Base-by-base conservation (phyloP, 2,888 invertebrate genomes). In the Mythimna lalbum region DNA sequence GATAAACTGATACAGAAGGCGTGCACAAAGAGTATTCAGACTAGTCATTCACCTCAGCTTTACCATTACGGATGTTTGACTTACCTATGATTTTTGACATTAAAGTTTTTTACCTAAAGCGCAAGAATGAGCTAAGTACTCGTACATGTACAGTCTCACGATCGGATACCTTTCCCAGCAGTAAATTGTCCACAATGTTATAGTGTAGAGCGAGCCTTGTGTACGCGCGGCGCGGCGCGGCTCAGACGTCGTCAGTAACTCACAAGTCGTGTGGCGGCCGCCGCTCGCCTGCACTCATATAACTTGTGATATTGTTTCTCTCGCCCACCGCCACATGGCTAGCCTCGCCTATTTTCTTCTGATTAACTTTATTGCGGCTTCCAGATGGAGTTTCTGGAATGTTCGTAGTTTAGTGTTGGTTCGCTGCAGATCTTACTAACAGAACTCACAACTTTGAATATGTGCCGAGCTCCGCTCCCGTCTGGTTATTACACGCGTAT, bases 221-320 rank as follows among this genome's bases (percentile, higher is more conserved):
- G 59, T 21, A 39, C 7, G 14, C 50, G 3, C 2, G 39, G 39
- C 39, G 5, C 43, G 19, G 53, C 31, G 21, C 59, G 5, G 21
- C 53, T 31, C 39, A 23, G 12, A 2, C 62, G 31, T 62, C 59
- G 23, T 52, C 23, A 31, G 69, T 62, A 56, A 67, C 43, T 47
- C 47, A 31, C 57, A 67, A 76, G 69, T 49, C 0, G 23, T 23
- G 19, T 19, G 27, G 43, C 61, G 36, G 12, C 43, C 56, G 47
- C 47, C 43, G 47, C 47, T n/a, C 43, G 53, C 60, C 53, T 63
- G 63, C 78, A 77, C 76, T 70, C 63, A 49, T 77, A 63, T 70
- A 63, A 75, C 78, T 77, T 77, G 70, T 60, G 49, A 77, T 70
- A 75, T 77, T 75, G 70, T 63, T 75, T 63, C 70, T 53, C n/a